Evolutionary conservation across 2,113 vertebrate genomes (phyloP).

Genomic region (Henicopernis longicauda): DNA sequence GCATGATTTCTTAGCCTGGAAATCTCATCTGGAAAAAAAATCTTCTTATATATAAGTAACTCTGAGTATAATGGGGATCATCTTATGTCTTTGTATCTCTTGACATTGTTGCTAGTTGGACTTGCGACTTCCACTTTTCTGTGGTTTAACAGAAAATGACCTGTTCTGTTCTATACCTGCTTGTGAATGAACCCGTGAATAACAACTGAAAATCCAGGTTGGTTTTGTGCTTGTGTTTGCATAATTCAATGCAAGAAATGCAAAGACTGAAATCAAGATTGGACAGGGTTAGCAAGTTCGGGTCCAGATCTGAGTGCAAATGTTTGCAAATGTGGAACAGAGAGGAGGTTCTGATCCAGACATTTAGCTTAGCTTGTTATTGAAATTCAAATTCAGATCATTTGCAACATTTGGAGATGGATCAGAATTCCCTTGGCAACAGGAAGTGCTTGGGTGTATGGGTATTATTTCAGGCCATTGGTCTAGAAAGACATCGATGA

Average conservation of each 20-base stretch:
- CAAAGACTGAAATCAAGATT: background rate
- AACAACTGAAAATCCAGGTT: background rate
- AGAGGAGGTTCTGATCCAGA: background rate
- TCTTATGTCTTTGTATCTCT: background rate
- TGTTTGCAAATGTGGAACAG: background rate
- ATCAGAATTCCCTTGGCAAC: background rate
- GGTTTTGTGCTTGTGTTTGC: background rate
- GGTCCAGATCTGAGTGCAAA: background rate
- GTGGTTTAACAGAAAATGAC: background rate
- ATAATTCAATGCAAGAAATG: background rate
- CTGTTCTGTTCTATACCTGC: background rate
- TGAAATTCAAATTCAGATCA: background rate
- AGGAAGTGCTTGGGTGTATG: background rate
- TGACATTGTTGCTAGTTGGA: background rate
- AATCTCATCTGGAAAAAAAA: background rate
- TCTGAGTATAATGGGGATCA: background rate
- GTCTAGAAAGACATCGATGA: background rate
- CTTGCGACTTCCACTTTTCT: background rate
- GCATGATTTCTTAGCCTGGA: background rate
- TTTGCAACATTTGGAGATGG: background rate
- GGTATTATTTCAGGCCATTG: background rate
- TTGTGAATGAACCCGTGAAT: background rate
- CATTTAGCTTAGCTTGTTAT: background rate
- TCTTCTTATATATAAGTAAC: background rate
- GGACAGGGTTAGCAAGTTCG: background rate